Conservation (phyloP, 2,888 invertebrate species). For the Xestia c-nigrum region DNA sequence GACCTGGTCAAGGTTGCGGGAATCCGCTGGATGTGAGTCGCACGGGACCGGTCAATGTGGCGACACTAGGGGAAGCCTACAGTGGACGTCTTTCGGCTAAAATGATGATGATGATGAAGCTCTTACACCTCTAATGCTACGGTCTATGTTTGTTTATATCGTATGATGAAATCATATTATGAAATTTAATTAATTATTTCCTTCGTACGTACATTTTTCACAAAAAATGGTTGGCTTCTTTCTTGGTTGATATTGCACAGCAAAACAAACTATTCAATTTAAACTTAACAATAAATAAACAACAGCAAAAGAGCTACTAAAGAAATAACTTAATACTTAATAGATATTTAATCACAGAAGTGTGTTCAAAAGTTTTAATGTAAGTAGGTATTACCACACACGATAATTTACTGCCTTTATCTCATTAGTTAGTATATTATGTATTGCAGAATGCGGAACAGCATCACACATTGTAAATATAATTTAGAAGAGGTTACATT, state of each 20-base stretch:
- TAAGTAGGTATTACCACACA: constrained; percentile 39
- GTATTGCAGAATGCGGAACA: constrained; percentile 49
- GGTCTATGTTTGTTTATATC: not conserved
- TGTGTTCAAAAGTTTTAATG: constrained; percentile 27
- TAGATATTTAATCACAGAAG: constrained; percentile 34
- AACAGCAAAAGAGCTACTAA: not conserved
- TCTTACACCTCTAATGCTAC: not conserved
- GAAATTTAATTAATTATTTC: no score
- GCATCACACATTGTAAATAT: constrained; percentile 27
- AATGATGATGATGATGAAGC: no score
- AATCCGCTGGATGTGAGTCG: no score
- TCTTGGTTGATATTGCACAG: not conserved
- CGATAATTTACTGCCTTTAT: constrained; percentile 43
- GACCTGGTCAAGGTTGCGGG: no score
- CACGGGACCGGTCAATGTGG: no score
- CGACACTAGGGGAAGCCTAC: no score
- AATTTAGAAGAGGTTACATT: constrained; percentile 16
- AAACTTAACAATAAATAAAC: not conserved
- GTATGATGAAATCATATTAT: no score
- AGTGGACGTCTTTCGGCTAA: no score
- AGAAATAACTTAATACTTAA: constrained; percentile 34
- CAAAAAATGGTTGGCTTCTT: not conserved
- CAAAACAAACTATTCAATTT: not conserved
- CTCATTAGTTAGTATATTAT: constrained; percentile 22
- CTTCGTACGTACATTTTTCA: no score